Percentiles rank a stretch among this genome's conserved stretches.
Conservation (phyloP, 1,140 invertebrate species). For the Drosophila prosaltans region DNA sequence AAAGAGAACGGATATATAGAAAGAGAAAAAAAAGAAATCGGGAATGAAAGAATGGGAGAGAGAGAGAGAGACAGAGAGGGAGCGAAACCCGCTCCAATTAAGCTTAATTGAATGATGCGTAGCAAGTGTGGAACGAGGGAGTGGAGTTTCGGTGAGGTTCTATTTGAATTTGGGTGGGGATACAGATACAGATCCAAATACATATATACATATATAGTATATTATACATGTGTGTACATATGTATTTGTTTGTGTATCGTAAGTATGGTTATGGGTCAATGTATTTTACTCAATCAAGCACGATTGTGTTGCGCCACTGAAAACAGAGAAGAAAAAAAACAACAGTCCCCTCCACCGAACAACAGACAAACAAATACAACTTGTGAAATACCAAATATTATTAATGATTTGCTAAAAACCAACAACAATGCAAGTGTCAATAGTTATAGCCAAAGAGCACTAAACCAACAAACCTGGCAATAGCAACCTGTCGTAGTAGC, state of each 20-base stretch:
- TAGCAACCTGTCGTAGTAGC: no score
- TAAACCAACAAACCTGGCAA: no score
- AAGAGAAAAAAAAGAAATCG: background rate
- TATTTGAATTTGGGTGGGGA: slow-evolving; percentile 8
- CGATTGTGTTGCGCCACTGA: slow-evolving; percentile 50
- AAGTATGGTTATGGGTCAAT: slow-evolving; percentile 46
- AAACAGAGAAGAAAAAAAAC: slow-evolving; percentile 10
- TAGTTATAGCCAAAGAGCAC: background rate
- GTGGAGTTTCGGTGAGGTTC: slow-evolving; percentile 7
- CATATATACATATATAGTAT: background rate
- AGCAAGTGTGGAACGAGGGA: slow-evolving; percentile 19
- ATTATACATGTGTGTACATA: background rate
- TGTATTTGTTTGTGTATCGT: background rate
- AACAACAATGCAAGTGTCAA: slow-evolving; percentile 28
- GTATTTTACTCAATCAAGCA: slow-evolving; percentile 57
- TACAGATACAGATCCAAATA: background rate
- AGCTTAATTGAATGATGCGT: slow-evolving; percentile 67
- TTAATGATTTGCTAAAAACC: slow-evolving; percentile 64
- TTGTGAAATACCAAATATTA: slow-evolving; percentile 60
- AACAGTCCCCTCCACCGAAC: slow-evolving; percentile 24
- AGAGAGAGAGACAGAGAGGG: no score
- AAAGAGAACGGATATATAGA: background rate
- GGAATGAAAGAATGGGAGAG: background rate
- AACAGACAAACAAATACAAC: slow-evolving; percentile 21
- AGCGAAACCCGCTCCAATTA: slow-evolving; percentile 57